phyloP scores from a whole-genome alignment of 2,113 vertebrate genomes.

The Halcyon malimbica region DNA sequence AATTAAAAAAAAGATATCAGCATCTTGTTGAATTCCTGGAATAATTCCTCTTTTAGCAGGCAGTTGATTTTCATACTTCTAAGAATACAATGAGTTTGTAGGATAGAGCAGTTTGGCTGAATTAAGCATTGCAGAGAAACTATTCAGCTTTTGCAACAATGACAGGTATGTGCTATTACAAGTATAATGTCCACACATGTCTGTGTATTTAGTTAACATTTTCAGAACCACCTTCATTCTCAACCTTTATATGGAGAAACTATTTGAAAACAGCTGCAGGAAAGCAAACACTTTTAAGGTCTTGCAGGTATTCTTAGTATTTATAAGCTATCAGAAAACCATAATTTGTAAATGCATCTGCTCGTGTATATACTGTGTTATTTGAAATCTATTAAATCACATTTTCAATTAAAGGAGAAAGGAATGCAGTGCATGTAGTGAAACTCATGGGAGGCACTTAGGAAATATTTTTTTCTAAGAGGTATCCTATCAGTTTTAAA shows the following conservation, averaged over 20 bases:
- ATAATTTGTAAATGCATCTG: background rate
- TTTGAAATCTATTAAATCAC: background rate
- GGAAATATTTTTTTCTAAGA: background rate
- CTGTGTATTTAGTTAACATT: background rate
- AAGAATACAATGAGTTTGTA: background rate
- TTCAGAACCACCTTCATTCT: background rate
- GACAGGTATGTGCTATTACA: background rate
- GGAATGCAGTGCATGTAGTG: background rate
- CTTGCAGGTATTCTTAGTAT: background rate
- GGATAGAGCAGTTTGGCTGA: background rate
- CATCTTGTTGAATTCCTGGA: background rate
- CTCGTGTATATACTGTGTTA: background rate
- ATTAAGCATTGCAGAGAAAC: background rate
- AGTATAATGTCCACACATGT: accelerated
- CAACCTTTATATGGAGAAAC: background rate
- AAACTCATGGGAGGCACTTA: background rate
- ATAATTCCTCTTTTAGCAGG: background rate
- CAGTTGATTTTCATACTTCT: background rate
- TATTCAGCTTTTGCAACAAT: background rate
- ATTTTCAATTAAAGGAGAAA: background rate
- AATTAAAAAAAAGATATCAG: background rate
- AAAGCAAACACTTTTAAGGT: background rate
- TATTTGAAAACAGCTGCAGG: background rate
- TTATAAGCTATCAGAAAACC: background rate
- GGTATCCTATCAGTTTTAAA: background rate